Percentiles rank a stretch among this genome's conserved stretches.
Conservation (phyloP, 2,888 invertebrate genomes). For the Stegophylla sp. region DNA sequence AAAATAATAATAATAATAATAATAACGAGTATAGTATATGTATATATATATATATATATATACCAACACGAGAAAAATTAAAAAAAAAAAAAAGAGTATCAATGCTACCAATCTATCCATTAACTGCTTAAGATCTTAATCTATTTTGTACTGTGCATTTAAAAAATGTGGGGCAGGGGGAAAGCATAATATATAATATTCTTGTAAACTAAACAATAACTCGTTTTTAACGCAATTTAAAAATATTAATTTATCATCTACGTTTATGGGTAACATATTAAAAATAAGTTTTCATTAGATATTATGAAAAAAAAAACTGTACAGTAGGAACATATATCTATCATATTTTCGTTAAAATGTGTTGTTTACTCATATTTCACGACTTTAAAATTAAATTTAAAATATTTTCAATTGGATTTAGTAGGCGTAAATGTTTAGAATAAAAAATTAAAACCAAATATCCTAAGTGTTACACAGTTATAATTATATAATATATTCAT, state of each 20-base stretch:
- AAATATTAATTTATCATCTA: slow-evolving; percentile 13
- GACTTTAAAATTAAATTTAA: slow-evolving; percentile 1
- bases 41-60: background rate
- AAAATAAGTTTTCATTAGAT: slow-evolving; percentile 31
- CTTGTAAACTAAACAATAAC: slow-evolving; percentile 32
- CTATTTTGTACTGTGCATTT: slow-evolving; percentile 58
- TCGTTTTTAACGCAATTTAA: slow-evolving; percentile 15
- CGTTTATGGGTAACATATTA: slow-evolving; percentile 47
- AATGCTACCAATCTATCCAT: slow-evolving; percentile 26
- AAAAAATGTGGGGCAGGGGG: slow-evolving; percentile 41
- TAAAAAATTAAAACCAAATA: slow-evolving; percentile 23
- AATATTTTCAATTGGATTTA: slow-evolving; percentile 30
- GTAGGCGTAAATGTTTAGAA: slow-evolving; percentile 12
- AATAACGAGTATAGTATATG: slow-evolving; percentile 22
- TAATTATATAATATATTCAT: slow-evolving; percentile 20
- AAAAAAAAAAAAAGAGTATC: slow-evolving; percentile 36
- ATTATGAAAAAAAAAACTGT: slow-evolving; percentile 48
- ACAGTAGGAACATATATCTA: slow-evolving; percentile 52
- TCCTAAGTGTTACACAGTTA: slow-evolving; percentile 32
- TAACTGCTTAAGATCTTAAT: slow-evolving; percentile 48
- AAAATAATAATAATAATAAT: slow-evolving; percentile 17
- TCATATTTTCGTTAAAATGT: slow-evolving; percentile 3
- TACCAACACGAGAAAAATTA: slow-evolving; percentile 32
- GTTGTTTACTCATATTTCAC: slow-evolving; percentile 3
- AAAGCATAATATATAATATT: slow-evolving; percentile 34